A percentile compares a stretch with the other conserved stretches of the same genome.
phyloP scores from a whole-genome alignment of 2,113 vertebrate genomes.

The Tenrec ecaudatus region DNA sequence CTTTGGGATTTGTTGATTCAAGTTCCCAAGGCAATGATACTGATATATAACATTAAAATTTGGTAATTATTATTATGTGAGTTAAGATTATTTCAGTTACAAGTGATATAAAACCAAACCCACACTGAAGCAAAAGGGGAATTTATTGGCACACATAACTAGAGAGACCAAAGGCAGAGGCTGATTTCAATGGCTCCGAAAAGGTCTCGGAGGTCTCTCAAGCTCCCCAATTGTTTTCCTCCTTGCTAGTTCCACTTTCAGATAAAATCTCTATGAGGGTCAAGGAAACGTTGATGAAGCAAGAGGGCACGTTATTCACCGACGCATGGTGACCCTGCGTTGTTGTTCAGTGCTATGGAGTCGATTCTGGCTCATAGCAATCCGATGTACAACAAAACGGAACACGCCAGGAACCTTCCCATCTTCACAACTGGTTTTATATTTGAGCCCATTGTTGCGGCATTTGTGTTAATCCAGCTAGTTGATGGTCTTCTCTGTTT shows the following conservation, averaged over 20 bases:
- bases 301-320: background rate
- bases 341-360: no score
- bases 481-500: no score
- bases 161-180: background rate
- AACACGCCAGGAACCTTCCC: no score
- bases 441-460: no score
- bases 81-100: background rate
- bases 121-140: slow-evolving; percentile 20
- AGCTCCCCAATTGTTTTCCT: background rate
- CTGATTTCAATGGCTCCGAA: background rate
- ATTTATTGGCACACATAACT: background rate
- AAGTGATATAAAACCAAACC: slow-evolving; percentile 63
- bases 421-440: no score
- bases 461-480: no score
- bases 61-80: slow-evolving; percentile 59
- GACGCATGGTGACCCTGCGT: background rate
- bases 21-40: slow-evolving; percentile 37
- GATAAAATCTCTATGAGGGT: background rate
- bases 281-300: background rate
- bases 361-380: no score
- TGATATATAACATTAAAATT: slow-evolving; percentile 51
- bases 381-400: no score
- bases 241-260: background rate
- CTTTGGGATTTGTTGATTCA: slow-evolving; percentile 54
- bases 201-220: background rate